Evolutionary conservation across 2,797 vertebrate species (phyloP), one percentile per base, ranked within the genome.

Genomic region (Lepus oiostolus): DNA sequence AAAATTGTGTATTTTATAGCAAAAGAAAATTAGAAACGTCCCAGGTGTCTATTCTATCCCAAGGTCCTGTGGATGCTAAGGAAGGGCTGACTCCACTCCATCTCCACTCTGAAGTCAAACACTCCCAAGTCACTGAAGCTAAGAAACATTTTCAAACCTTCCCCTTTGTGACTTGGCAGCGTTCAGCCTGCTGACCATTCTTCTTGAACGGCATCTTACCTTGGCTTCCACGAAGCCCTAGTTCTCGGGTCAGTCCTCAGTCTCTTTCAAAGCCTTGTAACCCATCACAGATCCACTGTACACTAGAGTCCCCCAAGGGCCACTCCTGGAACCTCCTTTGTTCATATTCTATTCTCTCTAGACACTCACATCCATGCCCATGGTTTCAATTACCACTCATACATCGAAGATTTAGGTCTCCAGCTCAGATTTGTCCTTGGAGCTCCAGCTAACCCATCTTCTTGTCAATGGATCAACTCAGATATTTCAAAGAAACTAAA

Each of bases 21-120:
- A 80, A 94, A 84, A 85, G 32, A 76, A 86, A 70, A 26, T 60
- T 63, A 92, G 63, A 92, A 84, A 28, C 30, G 26, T 4, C 38
- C 13, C 30, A 70, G 65, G 54, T 12, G 5, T 47, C 54, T 93
- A 35, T n/a, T 13, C 5, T 50, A 60, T 17, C 8, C 60, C 76
- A 85, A 88, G 67, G 24, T 77, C 76, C 8, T 16, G 8, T 14
- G 38, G 38, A n/a, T 54, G 58, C 63, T 77, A 58, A 75, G 42
- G 28, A 81, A 58, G 88, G 75, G n/a, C 62, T 26, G 77, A 80
- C 70, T 79, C 70, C 65, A 75, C 70, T 81, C 50, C 9, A 76
- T 28, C 19, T 63, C 35, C 19, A 42, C 10, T 75, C 11, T 60
- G n/a, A 62, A 4, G 58, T 76, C 42, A 68, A 76, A 85, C 47